Evolutionary conservation across 2,888 invertebrate genomes (phyloP).

Genomic region (Tipula helvola): DNA sequence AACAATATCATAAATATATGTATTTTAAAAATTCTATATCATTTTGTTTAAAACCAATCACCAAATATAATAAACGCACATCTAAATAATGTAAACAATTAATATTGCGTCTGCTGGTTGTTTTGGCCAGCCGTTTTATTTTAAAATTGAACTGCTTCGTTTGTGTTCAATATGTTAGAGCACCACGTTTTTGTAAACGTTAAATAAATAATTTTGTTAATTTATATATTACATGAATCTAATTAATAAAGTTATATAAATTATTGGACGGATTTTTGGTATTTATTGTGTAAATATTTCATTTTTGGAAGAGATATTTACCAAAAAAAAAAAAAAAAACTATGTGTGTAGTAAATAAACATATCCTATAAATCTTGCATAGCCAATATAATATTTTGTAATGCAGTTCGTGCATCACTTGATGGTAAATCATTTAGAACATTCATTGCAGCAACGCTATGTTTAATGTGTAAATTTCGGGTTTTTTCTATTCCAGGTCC

Average conservation of each 20-base stretch:
- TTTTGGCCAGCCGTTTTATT: neutral
- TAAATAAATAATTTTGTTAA: neutral
- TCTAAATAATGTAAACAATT: neutral
- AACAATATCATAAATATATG: neutral
- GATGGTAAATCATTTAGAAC: slow-evolving; percentile 63
- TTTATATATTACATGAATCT: neutral
- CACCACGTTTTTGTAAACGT: neutral
- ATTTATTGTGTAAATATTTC: neutral
- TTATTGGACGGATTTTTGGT: neutral
- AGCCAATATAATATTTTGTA: slow-evolving; percentile 75
- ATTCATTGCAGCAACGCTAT: slow-evolving; percentile 60
- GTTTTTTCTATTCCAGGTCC: slow-evolving; percentile 66
- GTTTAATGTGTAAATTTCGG: slow-evolving; percentile 58
- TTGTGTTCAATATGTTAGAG: neutral
- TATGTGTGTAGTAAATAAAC: neutral
- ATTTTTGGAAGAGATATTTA: slow-evolving; percentile 9
- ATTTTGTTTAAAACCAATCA: neutral
- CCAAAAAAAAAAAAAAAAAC: neutral
- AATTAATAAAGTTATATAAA: neutral
- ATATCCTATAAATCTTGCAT: slow-evolving; percentile 50
- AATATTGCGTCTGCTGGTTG: neutral
- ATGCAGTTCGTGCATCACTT: slow-evolving; percentile 72
- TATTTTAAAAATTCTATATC: neutral
- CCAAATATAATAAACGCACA: neutral
- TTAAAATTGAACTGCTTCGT: neutral